Conservation (phyloP, 2,797 vertebrate genomes). For the Sciaenops ocellatus region DNA sequence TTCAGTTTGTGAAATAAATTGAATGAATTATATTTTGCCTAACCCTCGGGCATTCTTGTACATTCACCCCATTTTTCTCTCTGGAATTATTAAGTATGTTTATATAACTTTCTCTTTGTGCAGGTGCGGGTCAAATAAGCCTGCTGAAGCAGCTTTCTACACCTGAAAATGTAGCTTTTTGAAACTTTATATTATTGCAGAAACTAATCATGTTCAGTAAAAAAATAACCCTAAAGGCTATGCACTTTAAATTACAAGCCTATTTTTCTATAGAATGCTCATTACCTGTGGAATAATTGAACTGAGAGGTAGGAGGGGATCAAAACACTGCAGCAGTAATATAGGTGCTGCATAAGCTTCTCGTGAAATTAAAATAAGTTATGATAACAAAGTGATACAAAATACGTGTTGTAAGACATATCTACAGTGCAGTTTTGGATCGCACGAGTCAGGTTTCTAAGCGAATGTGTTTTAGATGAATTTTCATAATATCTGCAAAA, state of each 20-base stretch:
- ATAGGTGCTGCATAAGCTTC: background rate
- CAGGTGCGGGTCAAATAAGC: constrained; percentile 31
- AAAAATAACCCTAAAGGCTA: constrained; percentile 41
- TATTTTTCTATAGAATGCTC: constrained; percentile 41
- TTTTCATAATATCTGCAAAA: background rate
- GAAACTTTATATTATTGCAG: constrained; percentile 39
- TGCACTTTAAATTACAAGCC: constrained; percentile 46
- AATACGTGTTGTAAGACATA: background rate
- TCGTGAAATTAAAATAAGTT: constrained; percentile 14
- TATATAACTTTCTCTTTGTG: constrained; percentile 56
- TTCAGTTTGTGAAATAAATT: constrained; percentile 70
- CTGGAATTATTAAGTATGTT: constrained; percentile 63
- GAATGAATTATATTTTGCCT: constrained; percentile 54
- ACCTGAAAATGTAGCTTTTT: constrained; percentile 30
- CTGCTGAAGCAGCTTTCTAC: constrained; percentile 50
- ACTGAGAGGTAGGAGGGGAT: constrained; percentile 29
- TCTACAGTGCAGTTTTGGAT: background rate
- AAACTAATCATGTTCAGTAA: constrained; percentile 50
- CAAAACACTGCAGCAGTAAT: constrained; percentile 17
- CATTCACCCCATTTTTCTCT: constrained; percentile 33
- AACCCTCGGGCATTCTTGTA: constrained; percentile 40
- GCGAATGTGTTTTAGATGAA: background rate
- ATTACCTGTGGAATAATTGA: constrained; percentile 57
- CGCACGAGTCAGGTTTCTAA: background rate
- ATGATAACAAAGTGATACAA: background rate